Base-by-base conservation (phyloP, 2,888 invertebrate genomes). In the Lycaena phlaeas region DNA sequence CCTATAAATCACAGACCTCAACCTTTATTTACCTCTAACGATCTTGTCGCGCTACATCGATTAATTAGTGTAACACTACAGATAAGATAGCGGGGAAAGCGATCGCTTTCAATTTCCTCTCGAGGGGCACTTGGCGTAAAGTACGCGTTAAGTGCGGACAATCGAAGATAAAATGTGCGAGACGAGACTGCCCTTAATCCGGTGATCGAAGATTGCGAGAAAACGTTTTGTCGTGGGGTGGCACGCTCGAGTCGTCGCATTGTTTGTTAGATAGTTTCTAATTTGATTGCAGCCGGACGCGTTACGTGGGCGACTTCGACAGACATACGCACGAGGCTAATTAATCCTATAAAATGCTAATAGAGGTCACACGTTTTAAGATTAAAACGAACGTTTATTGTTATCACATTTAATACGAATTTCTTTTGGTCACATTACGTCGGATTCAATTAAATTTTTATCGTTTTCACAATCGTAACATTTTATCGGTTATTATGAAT, bases 101-200 rank as follows among this genome's bases (percentile, higher is more conserved):
- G 77, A 84, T 84, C 84, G 81, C 76, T 81, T 84, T 84, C 84
- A 82, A 84, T 84, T 84, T 81, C 77, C 81, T 78, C 76, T 74
- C 64, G 78, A 78, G 78, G 81, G 84, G 75, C 76, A 77, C 79
- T 82, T 73, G 72, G 78, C 74, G 75, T 78, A 77, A 81, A 82
- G 84, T 82, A 74, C 54, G 79, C 79, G 81, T 81, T 79, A 81
- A 84, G 82, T 82, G 84, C 76, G 79, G 71, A 82, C 84, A 84
- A 84, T 82, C 81, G 84, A 67, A 82, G 84, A 84, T 84, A 84
- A 84, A 81, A 79, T 77, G 81, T 79, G 77, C 78, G 77, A 79
- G 76, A 77, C 76, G 76, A 68, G 72, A 70, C 73, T 58, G 53
- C 84, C 84, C 82, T 82, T 82, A 82, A 84, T 82, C 82, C 78